Evolutionary conservation across 2,113 vertebrate species (phyloP), one percentile per base, ranked within the genome.

Genomic region (Blennius ocellaris): DNA sequence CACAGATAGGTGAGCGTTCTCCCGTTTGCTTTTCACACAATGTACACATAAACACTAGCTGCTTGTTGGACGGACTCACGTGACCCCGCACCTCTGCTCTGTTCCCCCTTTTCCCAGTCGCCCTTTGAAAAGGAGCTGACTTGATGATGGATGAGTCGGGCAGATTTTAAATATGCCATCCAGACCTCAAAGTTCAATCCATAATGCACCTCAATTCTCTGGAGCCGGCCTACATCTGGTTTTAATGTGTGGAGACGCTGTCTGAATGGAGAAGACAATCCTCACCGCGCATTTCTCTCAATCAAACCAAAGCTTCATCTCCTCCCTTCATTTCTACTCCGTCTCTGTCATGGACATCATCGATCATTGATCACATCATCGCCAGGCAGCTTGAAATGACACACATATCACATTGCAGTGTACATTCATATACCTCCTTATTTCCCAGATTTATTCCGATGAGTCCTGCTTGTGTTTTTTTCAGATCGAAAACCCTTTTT

Each of bases 191-290:
- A 62, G 66, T 82, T 62, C 59, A 80, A 21, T 69, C 69, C 76
- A 59, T 79, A 76, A 76, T 61, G 78, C 70, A 78, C 72, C 74
- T 85, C 82, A 45, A 70, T 61, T 49, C 73, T 59, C 9, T 54
- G 69, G 65, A 87, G 63, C 63, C 78, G 7, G 60, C 14, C 57
- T 78, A 70, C 90, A 90, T 94, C 86, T 93, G 91, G 80, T 89
- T 91, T 89, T 73, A 90, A 92, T 92, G 86, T 86, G 73, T 68
- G 30, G 54, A 82, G 83, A 90, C 61, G 72, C 60, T 53, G 39
- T 12, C 44, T 71, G 48, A 38, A 55, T 64, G 44, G 58, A 60
- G 44, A 58, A 54, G 49, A 69, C 69, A 50, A 52, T 43, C 55
- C n/a, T 38, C 38, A 44, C 11, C 43, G 30, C 44, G 53, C 40